Conservation (phyloP, 2,113 vertebrate genomes). For the Myrmecobius fasciatus region DNA sequence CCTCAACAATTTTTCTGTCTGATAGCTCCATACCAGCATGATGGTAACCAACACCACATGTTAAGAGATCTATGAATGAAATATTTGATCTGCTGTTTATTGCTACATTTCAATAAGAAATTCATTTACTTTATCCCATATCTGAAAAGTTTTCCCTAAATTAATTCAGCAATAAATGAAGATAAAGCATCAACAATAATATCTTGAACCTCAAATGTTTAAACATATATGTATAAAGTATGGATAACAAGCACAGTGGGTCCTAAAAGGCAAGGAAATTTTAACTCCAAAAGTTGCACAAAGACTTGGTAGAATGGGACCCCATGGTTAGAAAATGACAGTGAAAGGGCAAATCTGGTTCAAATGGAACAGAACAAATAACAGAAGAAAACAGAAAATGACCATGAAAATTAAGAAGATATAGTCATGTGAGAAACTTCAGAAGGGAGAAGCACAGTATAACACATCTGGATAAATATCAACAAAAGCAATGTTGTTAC, state of each 20-base stretch:
- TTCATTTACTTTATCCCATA: conserved; percentile 18
- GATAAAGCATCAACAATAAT: neutral
- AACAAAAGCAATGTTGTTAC: neutral
- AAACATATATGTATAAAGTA: neutral
- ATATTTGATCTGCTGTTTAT: conserved; percentile 36
- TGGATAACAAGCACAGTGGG: neutral
- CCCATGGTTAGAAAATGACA: neutral
- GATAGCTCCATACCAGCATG: conserved; percentile 95
- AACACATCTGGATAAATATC: neutral
- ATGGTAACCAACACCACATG: conserved; percentile 93
- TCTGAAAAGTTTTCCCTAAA: conserved; percentile 47
- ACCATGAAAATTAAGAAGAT: neutral
- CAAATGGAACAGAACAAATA: neutral
- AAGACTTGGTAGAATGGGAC: neutral
- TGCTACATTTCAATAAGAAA: conserved; percentile 39
- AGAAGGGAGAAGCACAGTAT: neutral
- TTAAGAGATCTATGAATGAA: conserved; percentile 88
- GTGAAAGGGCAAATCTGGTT: neutral
- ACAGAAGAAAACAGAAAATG: neutral
- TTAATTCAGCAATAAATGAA: conserved; percentile 15
- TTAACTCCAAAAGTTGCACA: neutral
- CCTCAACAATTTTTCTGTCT: conserved; percentile 94
- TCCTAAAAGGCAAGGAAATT: neutral
- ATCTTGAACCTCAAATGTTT: neutral
- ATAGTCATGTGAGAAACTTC: neutral